phyloP scores from a whole-genome alignment of 1,140 invertebrate species.

The Metaphire vulgaris region DNA sequence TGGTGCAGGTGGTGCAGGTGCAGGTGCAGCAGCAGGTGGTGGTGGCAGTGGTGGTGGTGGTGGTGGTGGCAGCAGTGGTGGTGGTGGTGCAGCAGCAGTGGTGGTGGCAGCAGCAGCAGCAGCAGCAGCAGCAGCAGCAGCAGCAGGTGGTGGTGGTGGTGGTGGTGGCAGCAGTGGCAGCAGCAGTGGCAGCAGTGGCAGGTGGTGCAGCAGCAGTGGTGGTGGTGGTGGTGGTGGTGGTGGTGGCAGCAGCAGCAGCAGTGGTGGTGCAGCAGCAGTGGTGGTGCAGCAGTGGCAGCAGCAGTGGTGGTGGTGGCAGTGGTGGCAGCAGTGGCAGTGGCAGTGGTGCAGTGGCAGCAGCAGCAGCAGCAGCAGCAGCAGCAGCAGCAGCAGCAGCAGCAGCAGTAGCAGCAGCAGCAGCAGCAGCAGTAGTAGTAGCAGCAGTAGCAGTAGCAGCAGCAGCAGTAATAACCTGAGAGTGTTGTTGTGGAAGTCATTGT shows the following conservation, averaged over 20 bases:
- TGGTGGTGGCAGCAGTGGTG: not conserved
- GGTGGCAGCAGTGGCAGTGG: not conserved
- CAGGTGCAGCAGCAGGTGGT: not conserved
- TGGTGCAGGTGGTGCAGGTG: not conserved
- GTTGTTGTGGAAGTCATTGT: conserved; percentile 50
- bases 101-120: not conserved
- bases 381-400: too few species aligned
- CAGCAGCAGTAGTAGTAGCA: not conserved
- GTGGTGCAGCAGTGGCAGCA: not conserved
- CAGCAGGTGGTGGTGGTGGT: not conserved
- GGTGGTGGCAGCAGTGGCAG: not conserved
- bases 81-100: not conserved
- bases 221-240: not conserved
- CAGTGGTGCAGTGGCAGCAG: not conserved
- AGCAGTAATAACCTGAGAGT: conserved; percentile 39
- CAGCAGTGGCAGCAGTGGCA: not conserved
- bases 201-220: not conserved
- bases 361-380: not conserved
- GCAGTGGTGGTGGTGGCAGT: not conserved
- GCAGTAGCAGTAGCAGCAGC: not conserved
- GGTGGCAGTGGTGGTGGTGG: not conserved
- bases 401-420: not conserved
- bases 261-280: not conserved
- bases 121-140: too few species aligned
- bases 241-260: not conserved